Conservation (phyloP, 2,113 vertebrate species). For the Gallinago media region DNA sequence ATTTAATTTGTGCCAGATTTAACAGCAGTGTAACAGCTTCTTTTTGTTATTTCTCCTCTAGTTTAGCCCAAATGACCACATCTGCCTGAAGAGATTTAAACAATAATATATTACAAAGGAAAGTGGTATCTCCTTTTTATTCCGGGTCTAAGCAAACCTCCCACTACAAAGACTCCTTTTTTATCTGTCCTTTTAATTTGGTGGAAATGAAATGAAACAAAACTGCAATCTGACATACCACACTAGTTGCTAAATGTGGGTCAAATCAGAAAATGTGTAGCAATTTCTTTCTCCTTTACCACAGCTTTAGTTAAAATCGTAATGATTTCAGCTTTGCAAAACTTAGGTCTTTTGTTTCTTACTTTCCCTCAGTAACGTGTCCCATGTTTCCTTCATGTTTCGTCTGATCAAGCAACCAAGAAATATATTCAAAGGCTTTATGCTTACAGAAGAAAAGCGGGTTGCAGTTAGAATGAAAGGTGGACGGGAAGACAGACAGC, state of each 20-base stretch:
- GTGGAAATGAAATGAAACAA: not conserved
- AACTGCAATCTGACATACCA: not conserved
- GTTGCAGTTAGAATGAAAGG: not conserved
- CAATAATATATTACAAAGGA: not conserved
- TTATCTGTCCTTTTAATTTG: not conserved
- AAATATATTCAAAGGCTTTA: not conserved
- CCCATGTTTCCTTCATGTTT: not conserved
- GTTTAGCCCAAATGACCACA: not conserved
- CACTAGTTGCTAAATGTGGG: not conserved
- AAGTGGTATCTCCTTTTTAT: not conserved
- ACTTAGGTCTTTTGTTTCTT: not conserved
- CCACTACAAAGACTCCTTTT: not conserved
- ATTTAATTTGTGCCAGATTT: not conserved
- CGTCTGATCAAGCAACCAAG: not conserved
- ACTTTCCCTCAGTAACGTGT: fast-evolving
- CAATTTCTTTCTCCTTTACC: not conserved
- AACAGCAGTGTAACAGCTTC: not conserved
- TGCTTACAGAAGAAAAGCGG: not conserved
- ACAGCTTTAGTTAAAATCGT: not conserved
- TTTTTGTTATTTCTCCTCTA: not conserved
- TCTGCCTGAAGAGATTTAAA: not conserved
- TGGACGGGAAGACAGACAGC: not conserved
- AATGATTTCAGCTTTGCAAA: not conserved
- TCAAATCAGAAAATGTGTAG: not conserved
- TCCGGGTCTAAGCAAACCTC: not conserved